A percentile compares a stretch with the other conserved stretches of the same genome.
phyloP scores from a whole-genome alignment of 2,888 invertebrate species.

The Adineta ricciae region DNA sequence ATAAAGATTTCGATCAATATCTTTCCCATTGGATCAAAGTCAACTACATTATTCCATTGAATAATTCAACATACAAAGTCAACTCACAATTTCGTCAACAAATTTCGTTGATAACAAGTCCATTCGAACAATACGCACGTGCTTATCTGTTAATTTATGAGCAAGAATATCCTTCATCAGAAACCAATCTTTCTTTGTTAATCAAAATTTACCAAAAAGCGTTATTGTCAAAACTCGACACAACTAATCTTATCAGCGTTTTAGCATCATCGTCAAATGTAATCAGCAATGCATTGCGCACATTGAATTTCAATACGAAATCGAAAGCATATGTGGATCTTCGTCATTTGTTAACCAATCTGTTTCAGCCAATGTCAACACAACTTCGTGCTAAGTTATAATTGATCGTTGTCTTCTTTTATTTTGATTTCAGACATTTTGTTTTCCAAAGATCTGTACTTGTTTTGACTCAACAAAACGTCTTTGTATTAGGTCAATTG shows the following conservation, averaged over 20 bases:
- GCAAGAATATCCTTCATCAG: not conserved
- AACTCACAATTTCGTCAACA: not conserved
- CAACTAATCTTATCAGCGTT: not conserved
- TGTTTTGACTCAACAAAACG: not conserved
- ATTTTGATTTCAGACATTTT: not conserved
- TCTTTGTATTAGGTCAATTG: not conserved
- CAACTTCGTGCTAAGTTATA: not conserved
- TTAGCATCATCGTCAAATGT: constrained; percentile 7
- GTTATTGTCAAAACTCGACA: not conserved
- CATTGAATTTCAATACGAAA: not conserved
- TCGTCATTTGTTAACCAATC: not conserved
- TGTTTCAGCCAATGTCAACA: not conserved
- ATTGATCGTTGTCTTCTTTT: not conserved
- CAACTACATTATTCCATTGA: not conserved
- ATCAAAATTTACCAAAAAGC: not conserved
- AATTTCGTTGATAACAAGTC: not conserved
- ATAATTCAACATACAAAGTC: not conserved
- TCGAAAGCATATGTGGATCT: not conserved
- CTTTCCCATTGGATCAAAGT: not conserved
- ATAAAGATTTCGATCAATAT: not conserved
- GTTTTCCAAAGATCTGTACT: not conserved
- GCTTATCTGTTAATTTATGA: constrained; percentile 1
- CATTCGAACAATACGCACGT: not conserved
- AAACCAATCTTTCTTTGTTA: not conserved
- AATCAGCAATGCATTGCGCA: not conserved